Evolutionary conservation across 2,113 vertebrate genomes (phyloP), one percentile per base, ranked within the genome.

Genomic region (Hyaena hyaena): DNA sequence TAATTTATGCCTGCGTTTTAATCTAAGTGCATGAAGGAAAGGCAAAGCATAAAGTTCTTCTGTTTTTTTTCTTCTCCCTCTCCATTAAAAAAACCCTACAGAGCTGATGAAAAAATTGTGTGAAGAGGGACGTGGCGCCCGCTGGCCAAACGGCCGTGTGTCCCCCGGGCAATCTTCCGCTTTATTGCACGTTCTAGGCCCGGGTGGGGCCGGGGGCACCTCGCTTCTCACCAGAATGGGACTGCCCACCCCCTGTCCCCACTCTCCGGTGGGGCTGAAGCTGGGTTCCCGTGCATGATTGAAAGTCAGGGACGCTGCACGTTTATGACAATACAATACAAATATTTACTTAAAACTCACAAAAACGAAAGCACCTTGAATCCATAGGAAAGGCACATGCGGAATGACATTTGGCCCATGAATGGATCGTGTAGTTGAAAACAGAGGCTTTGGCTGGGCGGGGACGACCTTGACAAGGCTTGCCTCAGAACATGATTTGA

Each of bases 331-430:
- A 99, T 99, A 99, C 99, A 99, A 99, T 98, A 98, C 98, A 98
- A 98, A 98, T 98, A 99, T 99, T 99, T 99, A 99, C 99, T 99
- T 99, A 99, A 99, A 99, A 99, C 99, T 99, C 98, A 99, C 99
- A 99, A 98, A 99, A 99, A 99, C 98, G 99, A 98, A 99, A 99
- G 99, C 99, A 99, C 99, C 99, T 99, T 99, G 99, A 97, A 98
- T 98, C 98, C 98, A 98, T 39, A 98, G 98, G 99, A 98, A 98
- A 98, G 98, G 98, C 99, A 99, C 99, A 97, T 97, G 99, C 98
- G 95, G 96, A 96, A 98, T 97, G 97, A 98, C 97, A 94, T 94
- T 85, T 55, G 93, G 95, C 93, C 63, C 31, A 66, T 63, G 1
- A 82, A 93, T 97, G 98, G 77, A 85, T 0, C 21, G 55, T 84